A percentile compares a stretch with the other conserved stretches of the same genome.
These are phyloP conservation scores for Parauchenoglanis punctatus DNA, from an alignment of 2,797 vertebrate species.

Conservation along the genomic window DNA sequence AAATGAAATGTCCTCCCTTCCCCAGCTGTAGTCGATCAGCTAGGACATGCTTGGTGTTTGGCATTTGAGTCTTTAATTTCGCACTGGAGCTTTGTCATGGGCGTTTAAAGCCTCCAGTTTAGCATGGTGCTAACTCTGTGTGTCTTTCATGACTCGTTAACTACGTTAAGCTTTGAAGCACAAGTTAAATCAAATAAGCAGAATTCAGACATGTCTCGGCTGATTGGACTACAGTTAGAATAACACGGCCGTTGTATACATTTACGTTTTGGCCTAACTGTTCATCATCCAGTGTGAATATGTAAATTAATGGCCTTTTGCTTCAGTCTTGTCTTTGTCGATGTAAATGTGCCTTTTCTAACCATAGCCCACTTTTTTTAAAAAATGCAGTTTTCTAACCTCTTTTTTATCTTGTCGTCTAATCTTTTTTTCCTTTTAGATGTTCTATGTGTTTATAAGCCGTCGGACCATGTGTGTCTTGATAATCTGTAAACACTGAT, in stretches of 20 bases:
- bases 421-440: slow-evolving; percentile 53
- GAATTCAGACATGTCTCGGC: neutral
- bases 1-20: neutral
- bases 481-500: slow-evolving; percentile 49
- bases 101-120: neutral
- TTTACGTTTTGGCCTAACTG: neutral
- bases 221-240: slow-evolving; percentile 4
- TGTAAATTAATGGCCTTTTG: slow-evolving; percentile 22
- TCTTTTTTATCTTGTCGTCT: slow-evolving; percentile 43
- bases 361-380: slow-evolving; percentile 23
- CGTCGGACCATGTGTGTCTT: slow-evolving; percentile 48
- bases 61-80: neutral
- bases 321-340: slow-evolving; percentile 37
- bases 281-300: slow-evolving; percentile 22
- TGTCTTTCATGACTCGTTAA: neutral
- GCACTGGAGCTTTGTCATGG: neutral
- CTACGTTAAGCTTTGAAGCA: too few species aligned
- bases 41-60: neutral
- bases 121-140: neutral
- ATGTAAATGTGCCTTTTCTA: slow-evolving; percentile 45
- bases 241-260: neutral
- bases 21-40: neutral
- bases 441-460: slow-evolving; percentile 51
- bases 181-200: neutral
- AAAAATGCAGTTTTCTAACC: slow-evolving; percentile 42